These are phyloP conservation scores for Himalopsyche tibetana DNA, from an alignment of 2,888 invertebrate genomes.

Conservation along the genomic window DNA sequence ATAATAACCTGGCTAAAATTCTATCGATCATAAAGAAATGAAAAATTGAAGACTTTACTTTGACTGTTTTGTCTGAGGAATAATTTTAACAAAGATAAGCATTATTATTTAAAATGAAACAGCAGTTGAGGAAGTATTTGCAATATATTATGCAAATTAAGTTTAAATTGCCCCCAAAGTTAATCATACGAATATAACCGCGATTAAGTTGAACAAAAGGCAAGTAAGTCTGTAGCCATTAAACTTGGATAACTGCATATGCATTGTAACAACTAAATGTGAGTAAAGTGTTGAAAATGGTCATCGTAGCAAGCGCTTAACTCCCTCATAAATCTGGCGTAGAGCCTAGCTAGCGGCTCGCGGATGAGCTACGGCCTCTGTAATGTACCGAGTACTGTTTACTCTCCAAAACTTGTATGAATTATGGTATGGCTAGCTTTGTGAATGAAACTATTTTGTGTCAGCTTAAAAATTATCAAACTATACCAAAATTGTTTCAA, in stretches of 20 bases:
- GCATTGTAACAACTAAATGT: conserved; percentile 39
- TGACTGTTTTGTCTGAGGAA: too few species aligned
- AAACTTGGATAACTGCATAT: conserved; percentile 42
- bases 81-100: too few species aligned
- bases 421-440: conserved; percentile 5
- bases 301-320: conserved; percentile 53
- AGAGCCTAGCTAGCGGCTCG: conserved; percentile 46
- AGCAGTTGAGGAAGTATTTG: too few species aligned
- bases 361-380: conserved; percentile 49
- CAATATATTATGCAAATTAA: too few species aligned
- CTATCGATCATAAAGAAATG: too few species aligned
- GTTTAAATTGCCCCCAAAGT: too few species aligned
- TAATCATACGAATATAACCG: too few species aligned
- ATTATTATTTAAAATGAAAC: too few species aligned
- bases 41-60: too few species aligned
- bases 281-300: conserved; percentile 52
- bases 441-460: conserved; percentile 21
- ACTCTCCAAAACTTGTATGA: conserved; percentile 23
- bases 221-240: conserved; percentile 10
- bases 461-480: not conserved
- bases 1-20: too few species aligned
- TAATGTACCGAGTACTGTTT: conserved; percentile 36
- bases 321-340: conserved; percentile 48
- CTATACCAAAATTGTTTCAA: not conserved
- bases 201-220: conserved; percentile 40